phyloP scores from a whole-genome alignment of 2,888 invertebrate species.

The Microctonus aethiopoides region DNA sequence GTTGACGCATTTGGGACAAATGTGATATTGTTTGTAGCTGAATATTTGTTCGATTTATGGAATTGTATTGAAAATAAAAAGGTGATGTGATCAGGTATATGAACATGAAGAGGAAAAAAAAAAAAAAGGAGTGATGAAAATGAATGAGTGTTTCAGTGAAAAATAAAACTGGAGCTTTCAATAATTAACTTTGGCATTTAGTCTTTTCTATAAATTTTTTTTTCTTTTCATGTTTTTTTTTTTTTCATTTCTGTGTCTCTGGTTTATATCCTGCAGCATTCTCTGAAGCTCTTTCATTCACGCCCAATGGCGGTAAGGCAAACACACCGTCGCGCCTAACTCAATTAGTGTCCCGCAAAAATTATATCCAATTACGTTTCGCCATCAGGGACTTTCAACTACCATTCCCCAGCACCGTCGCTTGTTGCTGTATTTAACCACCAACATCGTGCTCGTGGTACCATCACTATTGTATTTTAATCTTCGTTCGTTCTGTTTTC shows the following conservation, averaged over 20 bases:
- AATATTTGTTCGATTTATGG: not conserved
- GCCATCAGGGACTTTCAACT: conserved; percentile 34
- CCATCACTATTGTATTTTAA: not conserved
- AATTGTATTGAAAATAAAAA: not conserved
- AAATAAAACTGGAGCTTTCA: conserved; percentile 21
- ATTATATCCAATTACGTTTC: conserved; percentile 59
- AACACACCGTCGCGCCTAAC: conserved; percentile 54
- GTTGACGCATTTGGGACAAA: not conserved
- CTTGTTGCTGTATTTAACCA: conserved; percentile 47
- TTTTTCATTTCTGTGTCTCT: not conserved
- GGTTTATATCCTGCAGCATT: not conserved
- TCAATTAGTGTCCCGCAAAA: conserved; percentile 57
- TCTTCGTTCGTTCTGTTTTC: not conserved
- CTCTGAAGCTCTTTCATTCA: conserved; percentile 12
- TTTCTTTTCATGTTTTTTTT: not conserved
- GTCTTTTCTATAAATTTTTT: not conserved
- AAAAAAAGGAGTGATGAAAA: not conserved
- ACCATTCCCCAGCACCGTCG: conserved; percentile 34
- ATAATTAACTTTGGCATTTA: conserved; percentile 6
- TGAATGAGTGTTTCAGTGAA: not conserved
- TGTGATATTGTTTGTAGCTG: not conserved
- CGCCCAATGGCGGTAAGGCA: conserved; percentile 47
- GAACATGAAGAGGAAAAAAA: not conserved
- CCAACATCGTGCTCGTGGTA: conserved; percentile 29
- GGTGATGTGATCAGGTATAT: not conserved